These are phyloP conservation scores for Trichechus manatus DNA, from an alignment of 2,113 vertebrate genomes.

Conservation along the genomic window DNA sequence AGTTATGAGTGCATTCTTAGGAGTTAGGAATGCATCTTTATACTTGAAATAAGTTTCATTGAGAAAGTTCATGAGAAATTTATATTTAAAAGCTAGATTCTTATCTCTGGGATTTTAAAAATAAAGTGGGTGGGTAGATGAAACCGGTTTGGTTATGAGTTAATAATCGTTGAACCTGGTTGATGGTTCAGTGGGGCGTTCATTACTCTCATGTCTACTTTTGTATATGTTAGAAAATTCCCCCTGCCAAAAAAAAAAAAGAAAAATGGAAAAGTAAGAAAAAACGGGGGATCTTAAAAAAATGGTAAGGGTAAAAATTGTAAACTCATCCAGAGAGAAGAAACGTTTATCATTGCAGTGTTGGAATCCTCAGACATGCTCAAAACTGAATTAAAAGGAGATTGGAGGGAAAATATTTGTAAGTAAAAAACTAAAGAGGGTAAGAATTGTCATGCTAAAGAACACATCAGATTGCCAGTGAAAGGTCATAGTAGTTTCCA, in stretches of 20 bases:
- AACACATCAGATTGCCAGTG: neutral
- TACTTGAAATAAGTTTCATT: neutral
- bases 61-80: neutral
- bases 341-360: neutral
- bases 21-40: neutral
- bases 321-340: neutral
- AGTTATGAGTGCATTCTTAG: neutral
- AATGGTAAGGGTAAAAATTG: neutral
- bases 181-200: neutral
- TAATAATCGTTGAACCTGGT: neutral
- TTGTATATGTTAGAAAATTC: neutral
- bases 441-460: constrained; percentile 6
- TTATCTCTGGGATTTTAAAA: neutral
- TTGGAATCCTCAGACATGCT: neutral
- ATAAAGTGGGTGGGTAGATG: neutral
- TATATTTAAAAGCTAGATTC: neutral
- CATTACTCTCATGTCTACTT: neutral
- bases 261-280: neutral
- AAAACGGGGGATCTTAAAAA: neutral
- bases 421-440: neutral
- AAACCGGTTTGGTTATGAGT: neutral
- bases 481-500: neutral
- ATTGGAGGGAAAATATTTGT: neutral
- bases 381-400: neutral
- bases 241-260: neutral